phyloP scores from a whole-genome alignment of 2,888 invertebrate species.

The Oasisia sp. region DNA sequence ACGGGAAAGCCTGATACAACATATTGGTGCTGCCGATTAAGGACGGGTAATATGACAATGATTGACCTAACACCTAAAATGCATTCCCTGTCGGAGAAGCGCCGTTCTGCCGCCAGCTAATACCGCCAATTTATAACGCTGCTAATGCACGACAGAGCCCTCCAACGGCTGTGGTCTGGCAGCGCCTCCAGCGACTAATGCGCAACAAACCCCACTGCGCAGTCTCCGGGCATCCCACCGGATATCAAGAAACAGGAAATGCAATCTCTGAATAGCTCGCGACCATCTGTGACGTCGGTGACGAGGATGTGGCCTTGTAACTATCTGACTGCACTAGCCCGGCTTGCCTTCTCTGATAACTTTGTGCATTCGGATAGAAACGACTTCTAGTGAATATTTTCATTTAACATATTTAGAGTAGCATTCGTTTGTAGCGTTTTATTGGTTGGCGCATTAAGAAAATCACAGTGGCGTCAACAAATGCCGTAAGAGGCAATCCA shows the following conservation, averaged over 20 bases:
- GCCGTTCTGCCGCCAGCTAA: neutral
- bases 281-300: neutral
- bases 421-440: neutral
- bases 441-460: neutral
- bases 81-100: conserved; percentile 13
- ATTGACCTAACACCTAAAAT: conserved; percentile 11
- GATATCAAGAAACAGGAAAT: neutral
- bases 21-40: neutral
- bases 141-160: neutral
- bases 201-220: neutral
- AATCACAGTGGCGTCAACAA: neutral
- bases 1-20: neutral
- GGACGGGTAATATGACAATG: neutral
- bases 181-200: conserved; percentile 3
- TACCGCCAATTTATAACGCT: neutral
- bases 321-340: neutral
- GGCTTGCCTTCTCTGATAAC: neutral
- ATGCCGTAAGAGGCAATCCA: no score
- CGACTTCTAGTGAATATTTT: neutral
- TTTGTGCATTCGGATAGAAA: neutral
- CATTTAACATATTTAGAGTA: neutral
- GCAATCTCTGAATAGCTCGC: neutral
- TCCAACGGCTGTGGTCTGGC: neutral
- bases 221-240: neutral
- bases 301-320: neutral